Conservation (phyloP, 2,113 vertebrate species). For the Carassius auratus region DNA sequence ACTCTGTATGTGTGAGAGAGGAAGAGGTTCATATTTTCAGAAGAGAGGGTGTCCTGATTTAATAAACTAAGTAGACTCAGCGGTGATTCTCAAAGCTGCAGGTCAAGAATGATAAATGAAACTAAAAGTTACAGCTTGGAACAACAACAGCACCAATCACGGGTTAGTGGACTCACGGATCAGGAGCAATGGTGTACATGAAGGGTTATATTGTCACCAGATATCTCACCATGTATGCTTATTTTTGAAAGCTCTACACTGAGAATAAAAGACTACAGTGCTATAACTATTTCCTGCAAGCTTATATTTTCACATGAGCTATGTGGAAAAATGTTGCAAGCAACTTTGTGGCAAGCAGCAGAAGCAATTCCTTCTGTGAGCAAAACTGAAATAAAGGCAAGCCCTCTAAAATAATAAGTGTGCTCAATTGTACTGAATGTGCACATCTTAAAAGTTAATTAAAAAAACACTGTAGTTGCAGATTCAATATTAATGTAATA, state of each 20-base stretch:
- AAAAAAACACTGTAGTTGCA: too few species aligned
- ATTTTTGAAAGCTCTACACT: background rate
- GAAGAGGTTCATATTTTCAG: constrained; percentile 52
- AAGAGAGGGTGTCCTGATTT: constrained; percentile 18
- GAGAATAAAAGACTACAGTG: background rate
- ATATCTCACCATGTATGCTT: background rate
- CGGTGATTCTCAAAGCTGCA: background rate
- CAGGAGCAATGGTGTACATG: background rate
- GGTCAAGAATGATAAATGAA: background rate
- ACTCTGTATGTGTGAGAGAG: constrained; percentile 16
- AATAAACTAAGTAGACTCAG: background rate
- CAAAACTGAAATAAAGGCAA: background rate
- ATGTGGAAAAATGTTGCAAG: background rate
- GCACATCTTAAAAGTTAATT: background rate
- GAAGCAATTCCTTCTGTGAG: background rate
- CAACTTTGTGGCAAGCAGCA: background rate
- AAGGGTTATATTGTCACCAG: background rate
- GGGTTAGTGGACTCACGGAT: background rate
- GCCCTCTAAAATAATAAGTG: too few species aligned
- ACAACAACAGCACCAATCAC: background rate
- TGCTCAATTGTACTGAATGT: background rate
- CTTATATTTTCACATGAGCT: background rate
- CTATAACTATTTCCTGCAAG: background rate
- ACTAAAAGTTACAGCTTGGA: background rate
- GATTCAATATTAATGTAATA: background rate